Base-by-base conservation (phyloP, 2,888 invertebrate genomes). In the Metalampra italica region DNA sequence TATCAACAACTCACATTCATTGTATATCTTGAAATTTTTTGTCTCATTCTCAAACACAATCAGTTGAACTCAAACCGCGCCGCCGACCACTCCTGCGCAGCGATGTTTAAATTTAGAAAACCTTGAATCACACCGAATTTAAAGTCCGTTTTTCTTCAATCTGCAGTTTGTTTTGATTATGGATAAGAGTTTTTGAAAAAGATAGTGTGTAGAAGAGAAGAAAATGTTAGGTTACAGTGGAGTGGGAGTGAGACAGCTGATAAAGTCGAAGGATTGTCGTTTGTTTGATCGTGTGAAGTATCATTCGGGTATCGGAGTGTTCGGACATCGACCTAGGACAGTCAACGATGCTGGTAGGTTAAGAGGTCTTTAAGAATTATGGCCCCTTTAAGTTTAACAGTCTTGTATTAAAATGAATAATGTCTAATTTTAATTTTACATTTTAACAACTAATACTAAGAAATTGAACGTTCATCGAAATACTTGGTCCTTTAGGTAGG, bases 301-400 rank as follows among this genome's bases (percentile, higher is more conserved):
- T 64, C 91, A 92, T 66, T 91, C 91, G 55, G 90, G 91, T 56
- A 73, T 71, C 50, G 91, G 91, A 45, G 91, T 92, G 63, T 92
- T 92, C 71, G 92, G 92, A 34, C 91, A 92, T 80, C 90, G 90
- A 72, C 88, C 90, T 55, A 72, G 71, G 58, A 66, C 62, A 56
- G 64, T 66, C 55, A 75, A 72, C 55, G 82, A 87, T 63, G 66
- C 56, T 58, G 88, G 88, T 87, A 75, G 54, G 82, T 72, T 50
- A 55, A 53, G 49, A 46, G 29, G 38, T 39, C 48, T 43, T 37
- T 12, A 12, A 7, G 11, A 22, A 22, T 22, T 22, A 22, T 2
- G 22, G 22, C 3, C 5, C 22, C 2, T 22, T 22, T 22, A 22
- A 3, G 22, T 11, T n/a, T n/a, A 30, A 30, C 8, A 30, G 30